Conservation (phyloP, 2,888 invertebrate genomes). For the Laspeyria flexula region DNA sequence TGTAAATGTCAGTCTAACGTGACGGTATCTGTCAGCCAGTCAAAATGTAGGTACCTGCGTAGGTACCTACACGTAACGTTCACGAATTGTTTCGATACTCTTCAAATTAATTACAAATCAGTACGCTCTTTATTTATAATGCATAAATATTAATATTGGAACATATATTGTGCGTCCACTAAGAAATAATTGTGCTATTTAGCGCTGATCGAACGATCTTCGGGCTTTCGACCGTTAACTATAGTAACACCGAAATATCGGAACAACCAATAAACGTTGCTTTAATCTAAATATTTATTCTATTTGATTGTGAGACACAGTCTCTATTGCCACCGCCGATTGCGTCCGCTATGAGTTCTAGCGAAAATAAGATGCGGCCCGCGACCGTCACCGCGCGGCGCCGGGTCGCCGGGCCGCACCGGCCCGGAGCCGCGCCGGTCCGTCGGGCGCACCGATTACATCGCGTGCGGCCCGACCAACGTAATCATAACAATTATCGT, state of each 20-base stretch:
- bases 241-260: conserved; percentile 50
- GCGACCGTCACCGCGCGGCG: background rate
- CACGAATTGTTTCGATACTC: conserved; percentile 15
- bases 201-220: conserved; percentile 40
- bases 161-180: conserved; percentile 41
- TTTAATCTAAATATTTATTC: conserved; percentile 38
- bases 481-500: conserved; percentile 41
- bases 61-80: conserved; percentile 27
- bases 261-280: conserved; percentile 46
- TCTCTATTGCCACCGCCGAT: conserved; percentile 38
- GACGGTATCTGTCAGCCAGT: conserved; percentile 23
- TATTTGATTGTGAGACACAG: conserved; percentile 41
- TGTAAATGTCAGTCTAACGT: conserved; percentile 42
- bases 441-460: conserved; percentile 15
- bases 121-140: conserved; percentile 23
- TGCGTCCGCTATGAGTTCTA: conserved; percentile 33
- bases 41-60: too few relatives aligned
- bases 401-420: background rate
- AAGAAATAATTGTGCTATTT: conserved; percentile 38
- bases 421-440: background rate
- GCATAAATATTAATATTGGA: conserved; percentile 11
- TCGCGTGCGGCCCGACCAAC: conserved; percentile 31
- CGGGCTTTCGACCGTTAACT: conserved; percentile 44
- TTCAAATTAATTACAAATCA: conserved; percentile 18
- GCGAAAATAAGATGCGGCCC: conserved; percentile 25